These are phyloP conservation scores for Turdus rufiventris DNA, from an alignment of 2,113 vertebrate species.

Conservation along the genomic window DNA sequence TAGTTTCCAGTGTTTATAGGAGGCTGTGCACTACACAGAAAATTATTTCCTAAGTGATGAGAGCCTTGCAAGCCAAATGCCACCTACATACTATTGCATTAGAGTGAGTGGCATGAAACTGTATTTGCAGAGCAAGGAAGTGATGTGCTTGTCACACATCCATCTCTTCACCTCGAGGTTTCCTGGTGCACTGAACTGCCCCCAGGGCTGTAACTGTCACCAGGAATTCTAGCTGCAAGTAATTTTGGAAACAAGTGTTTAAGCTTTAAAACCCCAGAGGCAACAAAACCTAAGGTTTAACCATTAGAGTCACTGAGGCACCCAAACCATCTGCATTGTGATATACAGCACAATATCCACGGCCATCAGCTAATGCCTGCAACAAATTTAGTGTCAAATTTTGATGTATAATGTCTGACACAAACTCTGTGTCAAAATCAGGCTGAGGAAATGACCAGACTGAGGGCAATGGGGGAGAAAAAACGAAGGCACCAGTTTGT, in stretches of 20 bases:
- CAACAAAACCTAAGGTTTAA: neutral
- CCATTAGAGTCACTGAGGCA: neutral
- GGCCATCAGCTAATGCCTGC: neutral
- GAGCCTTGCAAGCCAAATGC: neutral
- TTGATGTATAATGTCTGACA: neutral
- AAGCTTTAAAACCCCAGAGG: neutral
- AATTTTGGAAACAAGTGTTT: neutral
- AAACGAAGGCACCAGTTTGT: neutral
- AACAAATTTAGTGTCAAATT: neutral
- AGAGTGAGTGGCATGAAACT: neutral
- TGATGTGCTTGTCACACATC: slow-evolving; percentile 14
- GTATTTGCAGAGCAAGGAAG: slow-evolving; percentile 5
- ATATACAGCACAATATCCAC: neutral
- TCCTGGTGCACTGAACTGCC: neutral
- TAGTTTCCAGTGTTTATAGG: neutral
- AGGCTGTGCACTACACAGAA: neutral
- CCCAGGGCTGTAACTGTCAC: neutral
- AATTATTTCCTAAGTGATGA: neutral
- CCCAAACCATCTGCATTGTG: neutral
- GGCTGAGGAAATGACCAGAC: neutral
- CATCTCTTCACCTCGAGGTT: neutral
- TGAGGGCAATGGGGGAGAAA: rapidly evolving
- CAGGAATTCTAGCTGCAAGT: slow-evolving; percentile 1
- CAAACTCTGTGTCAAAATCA: neutral
- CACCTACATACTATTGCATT: neutral